phyloP scores from a whole-genome alignment of 53 echinoderm and acorn worm species.

The Paelopatides confundens region DNA sequence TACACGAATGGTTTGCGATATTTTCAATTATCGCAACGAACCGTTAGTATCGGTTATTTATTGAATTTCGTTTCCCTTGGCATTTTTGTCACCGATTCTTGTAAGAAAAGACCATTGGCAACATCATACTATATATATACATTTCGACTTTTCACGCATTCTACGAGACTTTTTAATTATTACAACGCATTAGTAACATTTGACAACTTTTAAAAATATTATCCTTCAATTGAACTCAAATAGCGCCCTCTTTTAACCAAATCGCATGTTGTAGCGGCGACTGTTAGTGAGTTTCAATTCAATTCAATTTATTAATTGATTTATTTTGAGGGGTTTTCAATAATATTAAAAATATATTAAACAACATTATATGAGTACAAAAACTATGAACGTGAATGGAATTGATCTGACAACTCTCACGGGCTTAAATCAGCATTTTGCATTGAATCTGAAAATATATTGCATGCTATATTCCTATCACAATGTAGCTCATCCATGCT shows the following conservation, averaged over 20 bases:
- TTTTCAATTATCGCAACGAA: conserved; percentile 8
- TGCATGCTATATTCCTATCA: no score
- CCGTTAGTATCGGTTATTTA: conserved; percentile 34
- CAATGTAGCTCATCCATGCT: no score
- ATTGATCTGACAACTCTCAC: no score
- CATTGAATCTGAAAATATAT: no score
- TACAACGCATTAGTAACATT: conserved; percentile 1
- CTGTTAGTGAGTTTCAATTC: no score
- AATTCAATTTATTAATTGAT: no score
- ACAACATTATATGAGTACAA: no score
- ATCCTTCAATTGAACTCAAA: not conserved
- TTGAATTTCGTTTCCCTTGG: conserved; percentile 23
- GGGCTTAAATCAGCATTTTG: no score
- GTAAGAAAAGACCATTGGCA: conserved; percentile 39
- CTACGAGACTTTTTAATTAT: conserved; percentile 9
- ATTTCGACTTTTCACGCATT: not conserved
- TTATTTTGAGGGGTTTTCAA: no score
- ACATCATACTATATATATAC: conserved; percentile 12
- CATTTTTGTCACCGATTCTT: conserved; percentile 1
- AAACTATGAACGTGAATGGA: no score
- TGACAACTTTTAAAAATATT: conserved; percentile 1
- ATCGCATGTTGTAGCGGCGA: no score
- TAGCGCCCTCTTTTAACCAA: conserved; percentile 25
- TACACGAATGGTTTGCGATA: conserved; percentile 26
- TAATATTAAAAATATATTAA: no score